Base-by-base conservation (phyloP, 1,140 invertebrate species). In the Hydropsyche tenuis region DNA sequence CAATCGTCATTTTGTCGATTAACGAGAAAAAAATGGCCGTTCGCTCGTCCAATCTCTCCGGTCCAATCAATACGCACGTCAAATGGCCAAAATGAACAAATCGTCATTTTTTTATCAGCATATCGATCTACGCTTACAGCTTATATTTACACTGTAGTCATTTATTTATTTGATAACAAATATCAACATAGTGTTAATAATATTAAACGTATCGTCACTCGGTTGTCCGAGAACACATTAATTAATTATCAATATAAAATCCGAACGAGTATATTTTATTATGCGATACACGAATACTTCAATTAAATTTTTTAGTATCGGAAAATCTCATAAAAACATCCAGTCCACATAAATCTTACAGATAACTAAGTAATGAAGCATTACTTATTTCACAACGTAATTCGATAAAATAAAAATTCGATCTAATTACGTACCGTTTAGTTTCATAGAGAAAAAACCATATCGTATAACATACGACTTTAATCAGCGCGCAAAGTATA, bases 141-240 rank as follows among this genome's bases (percentile, higher is more conserved):
- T 70, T 70, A 56, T 60, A 56, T 70, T 70, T 68, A 68, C 65
- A 68, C 65, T 56, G 68, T 56, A 56, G 16, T 70, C 51, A 53
- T 70, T 70, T 70, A 70, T 70, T 60, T 60, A 70, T 70, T 20
- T 23, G 51, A 42, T 25, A 70, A 70, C 14, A 30, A 70, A n/a
- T 56, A 65, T 70, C 46, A 37, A 56, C 43, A 23, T 42, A 70
- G 51, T 70, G 68, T 70, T 56, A 56, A 43, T 37, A 42, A 56
- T 56, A 42, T 37, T 56, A 70, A 70, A 22, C 68, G 25, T 70
- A 70, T 70, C 68, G 51, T 70, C 27, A 70, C 37, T 45, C 63
- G 30, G 9, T 22, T 25, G 18, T 20, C 27, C 42, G 6, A 63
- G 5, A 30, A 1, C 27, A 23, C 23, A 37, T 23, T 14, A 65